Evolutionary conservation across 2,888 invertebrate species (phyloP), one percentile per base, ranked within the genome.

Genomic region (Drosophila robusta): DNA sequence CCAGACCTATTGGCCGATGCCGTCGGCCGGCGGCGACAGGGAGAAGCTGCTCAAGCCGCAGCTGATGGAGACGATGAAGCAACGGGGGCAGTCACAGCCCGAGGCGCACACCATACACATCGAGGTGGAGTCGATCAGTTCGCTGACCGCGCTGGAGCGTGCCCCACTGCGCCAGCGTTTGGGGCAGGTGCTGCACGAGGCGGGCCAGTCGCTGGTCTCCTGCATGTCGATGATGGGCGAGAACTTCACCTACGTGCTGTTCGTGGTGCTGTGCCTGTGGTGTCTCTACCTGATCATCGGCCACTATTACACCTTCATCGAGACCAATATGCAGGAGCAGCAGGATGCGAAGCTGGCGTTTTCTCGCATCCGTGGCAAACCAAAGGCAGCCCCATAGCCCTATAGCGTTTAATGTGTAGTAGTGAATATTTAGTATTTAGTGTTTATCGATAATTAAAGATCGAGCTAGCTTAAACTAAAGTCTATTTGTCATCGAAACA

Each of bases 61-160:
- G 3, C 26, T 14, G 22, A 9, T n/a, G 22, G n/a, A 7, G 8
- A 22, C 6, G 12, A 18, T 18, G 18, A 18, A 18, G 18, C 18
- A 18, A 18, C 18, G 18, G 18, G 18, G 18, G 18, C 18, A 18
- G 18, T 2, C 18, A 18, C 18, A 18, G 18, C 18, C 11, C 2
- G 39, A 50, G 42, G 79, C 76, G 36, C 90, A 81, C 45, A 85
- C 88, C 4, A 78, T 90, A 41, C 82, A 81, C 47, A 90, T 90
- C 32, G 89, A 90, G 14, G 80, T 85, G 4, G 80, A 81, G 16
- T 72, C 90, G 24, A 67, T 71, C 4, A 78, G 79, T 3, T 82
- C 90, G 8, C 16, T 71, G 0, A 75, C 79, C 1, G 82, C 70
- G 1, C 32, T 84, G 50, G 67, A 70, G 0, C 78, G 90, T 4